These are phyloP conservation scores for Metalampra italica DNA, from an alignment of 2,888 invertebrate genomes.

Conservation along the genomic window DNA sequence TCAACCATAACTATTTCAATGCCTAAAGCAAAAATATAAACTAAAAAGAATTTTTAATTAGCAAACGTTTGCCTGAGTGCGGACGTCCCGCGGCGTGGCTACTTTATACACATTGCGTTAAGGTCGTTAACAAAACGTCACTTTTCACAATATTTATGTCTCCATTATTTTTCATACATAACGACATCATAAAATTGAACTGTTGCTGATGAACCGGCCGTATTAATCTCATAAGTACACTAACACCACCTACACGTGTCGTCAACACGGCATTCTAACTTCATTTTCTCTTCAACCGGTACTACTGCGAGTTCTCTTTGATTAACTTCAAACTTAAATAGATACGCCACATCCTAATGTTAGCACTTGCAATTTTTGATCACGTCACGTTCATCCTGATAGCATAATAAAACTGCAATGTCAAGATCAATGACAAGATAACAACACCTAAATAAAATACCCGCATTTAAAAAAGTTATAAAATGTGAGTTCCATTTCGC, in stretches of 20 bases:
- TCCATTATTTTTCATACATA: constrained; percentile 68
- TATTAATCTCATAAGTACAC: constrained; percentile 3
- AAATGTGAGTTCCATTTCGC: constrained; percentile 58
- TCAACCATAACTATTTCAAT: constrained; percentile 50
- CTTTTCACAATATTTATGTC: constrained; percentile 72
- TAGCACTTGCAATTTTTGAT: too few relatives aligned
- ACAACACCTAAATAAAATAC: constrained; percentile 30
- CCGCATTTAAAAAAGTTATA: constrained; percentile 49
- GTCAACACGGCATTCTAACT: too few relatives aligned
- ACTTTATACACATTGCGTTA: constrained; percentile 63
- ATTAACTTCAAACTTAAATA: too few relatives aligned
- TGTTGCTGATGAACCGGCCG: constrained; percentile 37
- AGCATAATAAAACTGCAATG: too few relatives aligned
- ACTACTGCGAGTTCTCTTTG: too few relatives aligned
- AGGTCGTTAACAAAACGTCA: constrained; percentile 71
- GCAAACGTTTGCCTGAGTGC: constrained; percentile 51
- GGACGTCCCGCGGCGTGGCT: constrained; percentile 61
- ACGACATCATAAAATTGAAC: constrained; percentile 59
- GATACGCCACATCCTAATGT: too few relatives aligned
- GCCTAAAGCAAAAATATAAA: constrained; percentile 23
- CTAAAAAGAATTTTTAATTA: constrained; percentile 69
- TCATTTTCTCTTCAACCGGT: too few relatives aligned
- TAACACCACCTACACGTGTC: neutral
- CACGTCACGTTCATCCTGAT: too few relatives aligned
- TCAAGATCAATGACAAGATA: too few relatives aligned